phyloP scores from a whole-genome alignment of 2,113 vertebrate species.

The Zosterops pallidus region DNA sequence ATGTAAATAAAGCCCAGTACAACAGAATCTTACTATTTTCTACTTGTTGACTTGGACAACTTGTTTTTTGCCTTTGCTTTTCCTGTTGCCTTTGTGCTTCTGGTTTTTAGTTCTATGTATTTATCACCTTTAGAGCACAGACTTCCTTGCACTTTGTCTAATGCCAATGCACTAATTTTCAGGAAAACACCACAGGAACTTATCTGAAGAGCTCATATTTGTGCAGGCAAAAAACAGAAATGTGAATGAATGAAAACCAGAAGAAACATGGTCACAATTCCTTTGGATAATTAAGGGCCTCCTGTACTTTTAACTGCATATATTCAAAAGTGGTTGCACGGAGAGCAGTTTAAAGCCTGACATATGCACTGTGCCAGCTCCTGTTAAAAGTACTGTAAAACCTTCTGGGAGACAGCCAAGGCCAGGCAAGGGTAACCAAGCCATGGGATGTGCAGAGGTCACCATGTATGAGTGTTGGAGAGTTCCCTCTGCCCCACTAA shows the following conservation, averaged over 20 bases:
- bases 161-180: not conserved
- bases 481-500: not conserved
- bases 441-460: not conserved
- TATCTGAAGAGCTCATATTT: not conserved
- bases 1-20: not conserved
- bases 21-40: not conserved
- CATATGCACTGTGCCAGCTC: not conserved
- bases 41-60: not conserved
- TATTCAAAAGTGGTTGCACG: not conserved
- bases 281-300: not conserved
- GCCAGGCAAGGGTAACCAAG: not conserved
- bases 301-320: not conserved
- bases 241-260: not conserved
- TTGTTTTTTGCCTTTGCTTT: not conserved
- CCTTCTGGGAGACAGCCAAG: not conserved
- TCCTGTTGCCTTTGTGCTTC: not conserved
- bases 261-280: rapidly evolving
- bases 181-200: not conserved
- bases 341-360: not conserved
- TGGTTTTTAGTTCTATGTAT: not conserved
- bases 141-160: not conserved
- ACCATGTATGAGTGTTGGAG: not conserved
- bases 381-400: not conserved
- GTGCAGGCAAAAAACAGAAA: not conserved
- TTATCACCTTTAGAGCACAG: not conserved